Base-by-base conservation (phyloP, 1,140 invertebrate species). In the Fragariocoptes setiger region DNA sequence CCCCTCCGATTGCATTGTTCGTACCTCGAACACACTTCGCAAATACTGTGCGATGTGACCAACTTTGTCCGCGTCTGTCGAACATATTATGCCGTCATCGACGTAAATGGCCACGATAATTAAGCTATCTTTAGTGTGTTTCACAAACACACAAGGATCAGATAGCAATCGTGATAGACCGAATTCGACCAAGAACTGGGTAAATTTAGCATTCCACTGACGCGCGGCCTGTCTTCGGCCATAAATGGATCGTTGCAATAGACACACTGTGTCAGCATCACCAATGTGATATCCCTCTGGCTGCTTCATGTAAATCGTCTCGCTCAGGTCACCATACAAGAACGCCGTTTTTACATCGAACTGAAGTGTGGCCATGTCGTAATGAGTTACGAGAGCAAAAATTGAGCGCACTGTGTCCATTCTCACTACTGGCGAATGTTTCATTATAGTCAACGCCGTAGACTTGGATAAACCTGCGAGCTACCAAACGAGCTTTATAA, bases 21-120 rank as follows among this genome's bases (percentile, higher is more conserved):
- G 49, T 4, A 55, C 48, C 41, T 52, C 38, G 36, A 55, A 53
- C 21, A 43, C 17, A 12, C 42, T 4, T 8, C 14, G 18, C 3
- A 43, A 18, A 3, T 15, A n/a, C 18, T n/a, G 14, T 5, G 42
- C 18, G 18, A 38, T 31, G 8, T 8, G n/a, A 16, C 8, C 18
- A 19, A 8, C 8, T 12, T 38, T 8, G 8, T n/a, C 16, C 16
- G n/a, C 16, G n/a, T 40, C 38, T 40, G 8, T 40, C 25, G 39
- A 45, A 55, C 46, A 52, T 40, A 59, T 45, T 19, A 61, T 41
- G n/a, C 55, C 56, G 52, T 63, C 60, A 50, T 64, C 61, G 12
- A 63, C 59, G 53, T 62, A 62, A 3, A 62, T 47, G 1, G 62
- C 36, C 20, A 57, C 48, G 2, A 56, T 37, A 13, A 3, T 17